A percentile compares a stretch with the other conserved stretches of the same genome.
Conservation (phyloP, 1,140 invertebrate species). For the Ceratosolen fusciceps region DNA sequence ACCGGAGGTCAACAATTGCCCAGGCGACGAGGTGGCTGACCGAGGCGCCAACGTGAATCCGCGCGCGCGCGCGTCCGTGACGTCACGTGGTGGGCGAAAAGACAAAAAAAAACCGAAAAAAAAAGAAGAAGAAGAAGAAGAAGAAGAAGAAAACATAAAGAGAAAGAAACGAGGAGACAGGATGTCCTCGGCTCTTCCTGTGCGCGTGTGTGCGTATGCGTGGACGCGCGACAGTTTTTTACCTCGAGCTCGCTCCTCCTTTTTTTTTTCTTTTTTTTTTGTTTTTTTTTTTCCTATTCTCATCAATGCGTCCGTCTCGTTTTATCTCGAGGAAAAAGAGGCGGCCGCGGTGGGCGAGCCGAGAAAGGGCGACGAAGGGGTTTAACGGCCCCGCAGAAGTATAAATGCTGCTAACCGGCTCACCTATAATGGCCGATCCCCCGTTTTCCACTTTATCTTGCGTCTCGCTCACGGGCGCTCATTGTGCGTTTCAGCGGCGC, state of each 20-base stretch:
- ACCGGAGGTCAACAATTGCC: conserved; percentile 1
- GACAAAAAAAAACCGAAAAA: too few relatives aligned
- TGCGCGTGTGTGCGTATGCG: too few relatives aligned
- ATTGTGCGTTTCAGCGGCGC: background rate
- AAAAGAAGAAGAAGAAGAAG: too few relatives aligned
- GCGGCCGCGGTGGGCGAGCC: background rate
- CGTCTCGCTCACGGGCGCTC: background rate
- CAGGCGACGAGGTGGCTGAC: conserved; percentile 35
- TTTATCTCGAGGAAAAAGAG: background rate
- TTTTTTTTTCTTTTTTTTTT: background rate
- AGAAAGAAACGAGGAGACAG: conserved; percentile 18
- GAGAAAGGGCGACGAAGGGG: background rate
- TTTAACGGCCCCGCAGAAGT: conserved; percentile 12
- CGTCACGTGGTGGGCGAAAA: conserved; percentile 35
- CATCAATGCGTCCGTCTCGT: background rate
- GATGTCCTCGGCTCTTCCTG: conserved; percentile 21
- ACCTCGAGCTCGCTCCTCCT: background rate
- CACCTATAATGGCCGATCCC: background rate
- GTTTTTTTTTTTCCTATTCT: background rate
- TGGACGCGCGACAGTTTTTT: background rate
- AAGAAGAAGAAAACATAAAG: too few relatives aligned
- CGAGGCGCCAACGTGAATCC: conserved; percentile 10
- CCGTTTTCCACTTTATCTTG: conserved; percentile 10
- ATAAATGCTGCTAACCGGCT: conserved; percentile 10
- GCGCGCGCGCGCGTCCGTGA: conserved; percentile 17